Percentiles rank a stretch among this genome's conserved stretches.
phyloP scores from a whole-genome alignment of 2,797 vertebrate genomes.

The Acanthurus tractus region DNA sequence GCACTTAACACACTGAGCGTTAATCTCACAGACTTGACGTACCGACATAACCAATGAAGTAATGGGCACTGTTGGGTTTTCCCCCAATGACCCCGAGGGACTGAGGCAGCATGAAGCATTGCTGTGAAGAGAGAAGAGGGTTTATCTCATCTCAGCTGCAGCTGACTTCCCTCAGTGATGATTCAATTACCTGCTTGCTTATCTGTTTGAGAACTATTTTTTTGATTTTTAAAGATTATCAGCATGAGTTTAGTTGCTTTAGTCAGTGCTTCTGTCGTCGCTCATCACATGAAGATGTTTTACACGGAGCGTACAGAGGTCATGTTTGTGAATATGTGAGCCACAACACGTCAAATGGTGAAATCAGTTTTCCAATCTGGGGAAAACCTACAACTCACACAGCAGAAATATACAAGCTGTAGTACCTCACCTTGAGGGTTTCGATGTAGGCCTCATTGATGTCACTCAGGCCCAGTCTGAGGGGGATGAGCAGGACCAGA shows the following conservation, averaged over 20 bases:
- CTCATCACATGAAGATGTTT: not conserved
- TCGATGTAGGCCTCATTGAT: constrained; percentile 98
- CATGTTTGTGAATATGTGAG: not conserved
- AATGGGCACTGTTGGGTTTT: constrained; percentile 99
- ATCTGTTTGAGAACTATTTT: not conserved
- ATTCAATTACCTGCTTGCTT: not conserved
- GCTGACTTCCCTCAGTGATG: constrained; percentile 15
- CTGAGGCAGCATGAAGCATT: constrained; percentile 98
- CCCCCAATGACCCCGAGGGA: constrained; percentile 98
- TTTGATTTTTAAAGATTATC: not conserved
- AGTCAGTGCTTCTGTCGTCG: not conserved
- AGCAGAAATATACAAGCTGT: not conserved
- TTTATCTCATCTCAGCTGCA: constrained; percentile 47
- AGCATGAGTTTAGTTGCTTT: not conserved
- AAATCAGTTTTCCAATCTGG: not conserved
- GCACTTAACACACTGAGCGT: constrained; percentile 14
- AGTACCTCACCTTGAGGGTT: constrained; percentile 91
- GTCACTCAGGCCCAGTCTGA: constrained; percentile 96
- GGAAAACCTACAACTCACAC: not conserved
- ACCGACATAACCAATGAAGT: constrained; percentile 99
- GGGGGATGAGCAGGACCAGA: constrained; percentile 95
- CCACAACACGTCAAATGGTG: not conserved
- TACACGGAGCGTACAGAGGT: too few species aligned
- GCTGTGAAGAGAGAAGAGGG: constrained; percentile 84
- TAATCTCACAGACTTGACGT: constrained; percentile 77